A percentile compares a stretch with the other conserved stretches of the same genome.
These are phyloP conservation scores for Melospiza georgiana DNA, from an alignment of 2,113 vertebrate genomes.

Conservation along the genomic window DNA sequence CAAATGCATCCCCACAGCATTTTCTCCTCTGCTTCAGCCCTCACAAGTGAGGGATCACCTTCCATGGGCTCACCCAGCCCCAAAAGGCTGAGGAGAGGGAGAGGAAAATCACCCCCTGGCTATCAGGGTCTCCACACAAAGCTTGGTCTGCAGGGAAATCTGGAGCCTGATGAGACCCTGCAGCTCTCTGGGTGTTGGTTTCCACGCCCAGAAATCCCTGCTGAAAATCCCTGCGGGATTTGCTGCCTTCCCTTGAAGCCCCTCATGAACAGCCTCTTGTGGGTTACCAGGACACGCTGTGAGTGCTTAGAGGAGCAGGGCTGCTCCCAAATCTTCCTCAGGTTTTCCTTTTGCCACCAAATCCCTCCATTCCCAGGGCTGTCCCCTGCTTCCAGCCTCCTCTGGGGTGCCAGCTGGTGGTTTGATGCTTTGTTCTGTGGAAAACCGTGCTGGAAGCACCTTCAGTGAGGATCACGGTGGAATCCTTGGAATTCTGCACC, in stretches of 20 bases:
- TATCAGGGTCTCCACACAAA: neutral
- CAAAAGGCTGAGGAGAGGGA: neutral
- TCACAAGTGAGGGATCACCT: neutral
- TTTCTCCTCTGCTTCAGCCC: neutral
- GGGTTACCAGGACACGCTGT: neutral
- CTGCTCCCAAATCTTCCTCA: neutral
- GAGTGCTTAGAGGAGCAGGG: neutral
- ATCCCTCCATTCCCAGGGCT: neutral
- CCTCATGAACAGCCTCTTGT: neutral
- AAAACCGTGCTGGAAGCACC: fast-evolving
- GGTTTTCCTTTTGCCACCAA: neutral
- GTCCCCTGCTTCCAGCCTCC: neutral
- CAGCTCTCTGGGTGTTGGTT: neutral
- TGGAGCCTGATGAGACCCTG: neutral
- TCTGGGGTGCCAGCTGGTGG: neutral
- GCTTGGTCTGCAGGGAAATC: neutral
- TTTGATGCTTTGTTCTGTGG: neutral
- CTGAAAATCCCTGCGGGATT: neutral
- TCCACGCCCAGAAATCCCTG: neutral
- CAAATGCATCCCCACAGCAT: neutral
- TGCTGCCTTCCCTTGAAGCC: neutral
- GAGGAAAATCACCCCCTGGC: neutral
- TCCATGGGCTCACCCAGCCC: neutral
- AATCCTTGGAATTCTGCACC: neutral
- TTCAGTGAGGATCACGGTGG: fast-evolving